Base-by-base conservation (phyloP, 2,113 vertebrate species). In the Anolis sagrei region DNA sequence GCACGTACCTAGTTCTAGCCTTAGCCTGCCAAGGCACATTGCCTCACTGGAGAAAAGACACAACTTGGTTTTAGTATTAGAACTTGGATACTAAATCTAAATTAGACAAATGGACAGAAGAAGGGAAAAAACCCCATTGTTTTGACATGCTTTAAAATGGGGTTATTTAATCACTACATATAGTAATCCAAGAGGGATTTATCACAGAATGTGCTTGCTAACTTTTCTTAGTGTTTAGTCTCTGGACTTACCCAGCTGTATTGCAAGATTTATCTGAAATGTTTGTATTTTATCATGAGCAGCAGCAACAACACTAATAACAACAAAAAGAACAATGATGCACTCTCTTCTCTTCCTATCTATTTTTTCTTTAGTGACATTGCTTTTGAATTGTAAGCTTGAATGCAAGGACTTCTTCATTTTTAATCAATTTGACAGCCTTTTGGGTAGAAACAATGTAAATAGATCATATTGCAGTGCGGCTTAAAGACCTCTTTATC, bases 211-310 rank as follows among this genome's bases (percentile, higher is more conserved):
- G 11, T 75, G 4, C 90, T 91, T 90, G 75, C n/a, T 85, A 79
- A 90, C 79, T 91, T 54, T 25, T 32, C 25, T 89, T 86, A 29
- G 7, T 73, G 44, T 90, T 91, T 87, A 90, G 62, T 86, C 77
- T 88, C 48, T 81, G 75, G 39, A 8, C 87, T 84, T 84, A 75
- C 74, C 89, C 87, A 81, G 76, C 0, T 2, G 8, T 80, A 13
- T 48, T 13, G 7, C 7, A 80, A 86, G 86, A 89, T 91, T 73
- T 82, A 76, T 87, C 58, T 89, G 88, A 85, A 90, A 80, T 84
- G 48, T 91, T 76, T 89, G 91, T 90, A 81, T 16, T 9, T 83
- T 89, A 79, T 1, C 39, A 64, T 16, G 54, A 32, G 83, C 23
- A 75, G 18, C 80, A 91, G 14, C 80, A 89, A 21, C 32, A 32